Conservation (phyloP, 2,113 vertebrate species). For the Paracanthobrama guichenoti region DNA sequence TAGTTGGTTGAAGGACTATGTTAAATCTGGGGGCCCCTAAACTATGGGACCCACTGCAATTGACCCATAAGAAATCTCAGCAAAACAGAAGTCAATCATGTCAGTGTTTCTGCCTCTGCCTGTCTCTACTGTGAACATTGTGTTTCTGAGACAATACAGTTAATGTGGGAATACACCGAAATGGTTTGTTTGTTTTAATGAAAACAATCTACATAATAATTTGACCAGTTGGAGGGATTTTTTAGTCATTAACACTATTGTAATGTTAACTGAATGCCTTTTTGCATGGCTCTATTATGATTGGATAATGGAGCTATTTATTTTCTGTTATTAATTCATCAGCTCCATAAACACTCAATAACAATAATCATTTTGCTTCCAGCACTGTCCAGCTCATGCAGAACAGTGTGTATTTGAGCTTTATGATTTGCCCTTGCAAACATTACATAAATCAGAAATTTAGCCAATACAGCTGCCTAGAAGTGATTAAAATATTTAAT, state of each 20-base stretch:
- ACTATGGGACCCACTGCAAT: background rate
- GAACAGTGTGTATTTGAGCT: background rate
- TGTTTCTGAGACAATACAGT: conserved; percentile 1
- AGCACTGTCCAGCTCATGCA: background rate
- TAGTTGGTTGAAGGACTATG: no score
- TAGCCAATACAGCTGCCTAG: background rate
- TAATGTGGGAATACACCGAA: background rate
- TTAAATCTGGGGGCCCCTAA: no score
- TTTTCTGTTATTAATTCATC: background rate
- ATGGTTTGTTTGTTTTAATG: background rate
- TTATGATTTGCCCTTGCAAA: background rate
- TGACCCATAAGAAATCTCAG: conserved; percentile 1
- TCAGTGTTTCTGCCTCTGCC: background rate
- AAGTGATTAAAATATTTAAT: background rate
- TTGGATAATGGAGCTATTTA: background rate
- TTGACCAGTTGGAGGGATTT: background rate
- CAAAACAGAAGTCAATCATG: conserved; percentile 6
- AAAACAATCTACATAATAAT: background rate
- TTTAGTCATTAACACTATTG: background rate
- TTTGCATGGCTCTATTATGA: background rate
- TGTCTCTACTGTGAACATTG: background rate
- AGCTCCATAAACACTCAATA: background rate
- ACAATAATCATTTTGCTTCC: background rate
- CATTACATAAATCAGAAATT: background rate
- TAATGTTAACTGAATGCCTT: background rate